A percentile compares a stretch with the other conserved stretches of the same genome.
phyloP scores from a whole-genome alignment of 2,888 invertebrate genomes.

The Trilocha varians region DNA sequence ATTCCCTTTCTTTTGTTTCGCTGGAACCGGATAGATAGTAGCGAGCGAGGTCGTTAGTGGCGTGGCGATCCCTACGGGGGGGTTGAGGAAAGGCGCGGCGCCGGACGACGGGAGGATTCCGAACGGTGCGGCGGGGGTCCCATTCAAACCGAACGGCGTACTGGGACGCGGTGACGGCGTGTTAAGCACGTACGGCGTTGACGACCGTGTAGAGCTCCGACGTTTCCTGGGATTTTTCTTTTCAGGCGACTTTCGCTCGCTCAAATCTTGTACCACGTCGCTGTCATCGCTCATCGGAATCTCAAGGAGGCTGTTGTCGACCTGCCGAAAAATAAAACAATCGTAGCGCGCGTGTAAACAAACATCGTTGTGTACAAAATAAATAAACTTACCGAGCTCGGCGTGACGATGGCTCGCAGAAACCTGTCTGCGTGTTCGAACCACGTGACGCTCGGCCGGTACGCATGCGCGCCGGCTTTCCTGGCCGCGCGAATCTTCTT shows the following conservation, averaged over 20 bases:
- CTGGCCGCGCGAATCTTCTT: constrained; percentile 71
- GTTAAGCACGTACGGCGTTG: constrained; percentile 62
- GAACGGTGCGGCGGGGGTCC: constrained; percentile 41
- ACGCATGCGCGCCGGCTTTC: constrained; percentile 71
- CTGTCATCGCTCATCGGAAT: constrained; percentile 65
- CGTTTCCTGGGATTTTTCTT: constrained; percentile 64
- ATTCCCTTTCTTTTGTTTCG: constrained; percentile 57
- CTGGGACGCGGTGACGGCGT: constrained; percentile 63
- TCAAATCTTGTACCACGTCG: constrained; percentile 62
- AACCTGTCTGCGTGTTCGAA: constrained; percentile 73
- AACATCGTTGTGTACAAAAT: constrained; percentile 28
- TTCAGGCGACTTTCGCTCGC: constrained; percentile 63
- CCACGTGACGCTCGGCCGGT: constrained; percentile 71
- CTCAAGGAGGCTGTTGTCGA: constrained; percentile 62
- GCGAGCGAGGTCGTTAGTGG: constrained; percentile 61
- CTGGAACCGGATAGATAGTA: constrained; percentile 55
- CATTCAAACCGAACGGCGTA: constrained; percentile 60
- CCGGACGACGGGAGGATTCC: constrained; percentile 54
- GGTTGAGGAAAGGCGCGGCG: constrained; percentile 55
- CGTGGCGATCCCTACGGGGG: constrained; percentile 65
- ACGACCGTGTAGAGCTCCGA: constrained; percentile 59
- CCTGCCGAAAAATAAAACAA: constrained; percentile 38
- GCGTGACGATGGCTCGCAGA: constrained; percentile 69
- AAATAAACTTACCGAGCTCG: constrained; percentile 62
- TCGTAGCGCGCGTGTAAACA: constrained; percentile 31